Conservation (phyloP, 23 tunicate genomes). For the Ascidia mentula region DNA sequence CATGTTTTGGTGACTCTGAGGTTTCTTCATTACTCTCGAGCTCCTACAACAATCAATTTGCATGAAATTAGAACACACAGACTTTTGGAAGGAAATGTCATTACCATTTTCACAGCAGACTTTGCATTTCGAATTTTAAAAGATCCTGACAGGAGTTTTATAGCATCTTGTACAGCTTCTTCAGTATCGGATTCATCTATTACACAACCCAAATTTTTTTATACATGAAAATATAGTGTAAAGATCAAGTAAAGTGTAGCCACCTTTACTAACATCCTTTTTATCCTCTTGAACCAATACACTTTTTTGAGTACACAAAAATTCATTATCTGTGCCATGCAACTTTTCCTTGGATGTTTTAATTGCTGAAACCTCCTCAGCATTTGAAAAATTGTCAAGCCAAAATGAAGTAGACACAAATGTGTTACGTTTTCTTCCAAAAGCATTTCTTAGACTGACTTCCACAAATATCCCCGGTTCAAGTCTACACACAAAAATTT, state of each 20-base stretch:
- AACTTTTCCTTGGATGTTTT: neutral
- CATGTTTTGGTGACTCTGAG: too few species aligned
- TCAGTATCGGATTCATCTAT: slow-evolving; percentile 44
- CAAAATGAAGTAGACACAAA: neutral
- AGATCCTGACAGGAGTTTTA: slow-evolving; percentile 45
- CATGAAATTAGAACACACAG: too few species aligned
- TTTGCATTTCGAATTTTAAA: slow-evolving; percentile 11
- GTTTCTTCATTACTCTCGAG: too few species aligned
- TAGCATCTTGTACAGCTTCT: slow-evolving; percentile 57
- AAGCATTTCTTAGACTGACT: slow-evolving; percentile 34
- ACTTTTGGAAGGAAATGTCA: too few species aligned
- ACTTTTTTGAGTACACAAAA: too few species aligned
- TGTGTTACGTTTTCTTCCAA: slow-evolving; percentile 6
- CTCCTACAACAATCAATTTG: too few species aligned
- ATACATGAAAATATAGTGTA: neutral
- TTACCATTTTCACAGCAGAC: neutral
- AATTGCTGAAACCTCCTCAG: neutral
- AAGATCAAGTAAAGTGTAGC: neutral
- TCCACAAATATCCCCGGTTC: slow-evolving; percentile 61
- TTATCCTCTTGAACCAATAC: neutral
- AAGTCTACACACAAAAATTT: slow-evolving; percentile 34
- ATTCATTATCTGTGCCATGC: neutral
- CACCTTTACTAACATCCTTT: neutral
- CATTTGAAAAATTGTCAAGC: neutral
- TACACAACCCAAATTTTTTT: neutral